Conservation (phyloP, 2,888 invertebrate species). For the Actias luna region DNA sequence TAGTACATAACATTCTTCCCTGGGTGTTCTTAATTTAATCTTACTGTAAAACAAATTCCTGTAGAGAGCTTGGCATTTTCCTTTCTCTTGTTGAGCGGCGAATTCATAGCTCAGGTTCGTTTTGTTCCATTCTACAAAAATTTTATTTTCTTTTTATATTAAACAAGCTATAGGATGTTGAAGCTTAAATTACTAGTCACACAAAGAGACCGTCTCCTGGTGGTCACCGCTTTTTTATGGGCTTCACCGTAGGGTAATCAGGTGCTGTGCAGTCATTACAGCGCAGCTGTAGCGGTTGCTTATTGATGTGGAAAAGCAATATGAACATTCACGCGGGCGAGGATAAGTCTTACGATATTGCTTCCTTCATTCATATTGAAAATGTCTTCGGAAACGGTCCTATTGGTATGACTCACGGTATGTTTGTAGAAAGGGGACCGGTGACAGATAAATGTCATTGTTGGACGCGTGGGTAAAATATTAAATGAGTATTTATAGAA, state of each 20-base stretch:
- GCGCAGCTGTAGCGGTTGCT: background rate
- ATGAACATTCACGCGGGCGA: constrained; percentile 23
- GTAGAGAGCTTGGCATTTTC: too few species aligned
- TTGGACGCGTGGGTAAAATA: constrained; percentile 27
- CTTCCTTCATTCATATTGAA: constrained; percentile 36
- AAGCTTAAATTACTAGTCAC: background rate
- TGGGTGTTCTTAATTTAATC: too few species aligned
- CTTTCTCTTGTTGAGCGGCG: too few species aligned
- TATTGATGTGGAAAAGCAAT: constrained; percentile 4
- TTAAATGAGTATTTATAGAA: constrained; percentile 11
- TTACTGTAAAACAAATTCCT: too few species aligned
- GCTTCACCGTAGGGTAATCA: background rate
- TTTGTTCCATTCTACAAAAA: too few species aligned
- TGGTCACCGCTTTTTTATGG: background rate
- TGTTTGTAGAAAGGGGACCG: constrained; percentile 21
- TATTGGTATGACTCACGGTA: constrained; percentile 35
- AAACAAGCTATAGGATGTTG: background rate
- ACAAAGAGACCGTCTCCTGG: background rate
- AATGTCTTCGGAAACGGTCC: constrained; percentile 30
- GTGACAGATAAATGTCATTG: constrained; percentile 29
- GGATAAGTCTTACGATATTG: constrained; percentile 28
- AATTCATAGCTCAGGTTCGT: too few species aligned
- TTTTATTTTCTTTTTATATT: background rate
- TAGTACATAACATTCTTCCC: too few species aligned
- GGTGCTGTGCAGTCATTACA: constrained; percentile 1